Evolutionary conservation across 2,113 vertebrate genomes (phyloP).

Genomic region (Rhegmatorhina hoffmannsi): DNA sequence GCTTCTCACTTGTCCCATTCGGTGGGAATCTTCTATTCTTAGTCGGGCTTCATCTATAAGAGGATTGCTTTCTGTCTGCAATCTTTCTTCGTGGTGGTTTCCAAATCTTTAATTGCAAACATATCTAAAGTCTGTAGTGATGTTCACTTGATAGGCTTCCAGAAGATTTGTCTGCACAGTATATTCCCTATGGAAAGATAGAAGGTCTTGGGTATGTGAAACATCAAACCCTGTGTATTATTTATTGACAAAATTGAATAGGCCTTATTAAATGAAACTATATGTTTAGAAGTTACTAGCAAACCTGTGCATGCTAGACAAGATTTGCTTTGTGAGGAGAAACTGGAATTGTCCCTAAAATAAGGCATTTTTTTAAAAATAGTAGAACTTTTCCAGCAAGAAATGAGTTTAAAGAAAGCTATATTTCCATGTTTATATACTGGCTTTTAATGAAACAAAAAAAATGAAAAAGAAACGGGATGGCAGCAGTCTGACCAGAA

Average conservation of each 20-base stretch:
- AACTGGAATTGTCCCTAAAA: not conserved
- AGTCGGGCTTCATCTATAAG: fast-evolving
- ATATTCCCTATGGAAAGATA: not conserved
- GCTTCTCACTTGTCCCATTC: not conserved
- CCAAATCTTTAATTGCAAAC: not conserved
- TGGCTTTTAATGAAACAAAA: not conserved
- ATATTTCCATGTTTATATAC: not conserved
- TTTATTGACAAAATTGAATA: not conserved
- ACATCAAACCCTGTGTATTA: not conserved
- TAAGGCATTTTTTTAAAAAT: not conserved
- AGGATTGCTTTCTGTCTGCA: not conserved
- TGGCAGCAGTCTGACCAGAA: not conserved
- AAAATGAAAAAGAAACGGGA: not conserved
- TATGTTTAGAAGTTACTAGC: not conserved
- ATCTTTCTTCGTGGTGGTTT: not conserved
- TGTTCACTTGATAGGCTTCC: not conserved
- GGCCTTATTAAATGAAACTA: not conserved
- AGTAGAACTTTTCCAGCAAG: not conserved
- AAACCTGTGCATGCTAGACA: not conserved
- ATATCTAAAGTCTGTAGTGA: not conserved
- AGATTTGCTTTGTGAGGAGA: not conserved
- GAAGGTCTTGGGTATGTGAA: not conserved
- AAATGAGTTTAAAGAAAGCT: not conserved
- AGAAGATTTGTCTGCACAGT: not conserved
- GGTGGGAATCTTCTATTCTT: not conserved